phyloP scores from a whole-genome alignment of 2,797 vertebrate genomes.

The Helostoma temminkii region DNA sequence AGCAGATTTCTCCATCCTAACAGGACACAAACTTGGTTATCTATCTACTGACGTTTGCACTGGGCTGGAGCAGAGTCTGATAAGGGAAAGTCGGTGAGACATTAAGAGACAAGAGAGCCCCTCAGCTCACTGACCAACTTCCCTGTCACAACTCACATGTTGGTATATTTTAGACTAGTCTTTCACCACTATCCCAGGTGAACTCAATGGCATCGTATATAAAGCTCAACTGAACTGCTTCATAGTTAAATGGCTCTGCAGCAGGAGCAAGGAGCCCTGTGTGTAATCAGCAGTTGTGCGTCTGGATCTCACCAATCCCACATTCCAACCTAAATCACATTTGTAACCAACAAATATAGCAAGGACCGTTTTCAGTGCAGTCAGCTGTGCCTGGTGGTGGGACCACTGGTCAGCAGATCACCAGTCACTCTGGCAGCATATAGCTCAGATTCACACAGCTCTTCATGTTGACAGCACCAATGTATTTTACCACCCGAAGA shows the following conservation, averaged over 20 bases:
- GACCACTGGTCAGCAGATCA: constrained; percentile 66
- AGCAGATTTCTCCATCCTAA: constrained; percentile 66
- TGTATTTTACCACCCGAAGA: constrained; percentile 37
- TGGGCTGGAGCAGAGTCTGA: constrained; percentile 56
- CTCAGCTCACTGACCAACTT: constrained; percentile 57
- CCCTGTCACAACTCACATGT: constrained; percentile 58
- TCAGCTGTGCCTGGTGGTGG: constrained; percentile 58
- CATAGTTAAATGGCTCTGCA: constrained; percentile 46
- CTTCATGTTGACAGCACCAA: constrained; percentile 29
- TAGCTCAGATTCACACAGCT: constrained; percentile 30
- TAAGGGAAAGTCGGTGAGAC: constrained; percentile 70
- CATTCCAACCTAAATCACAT: constrained; percentile 81
- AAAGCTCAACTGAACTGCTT: constrained; percentile 58
- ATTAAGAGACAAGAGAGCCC: constrained; percentile 82
- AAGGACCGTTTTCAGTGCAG: constrained; percentile 49
- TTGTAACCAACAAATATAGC: constrained; percentile 70
- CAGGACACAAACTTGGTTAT: constrained; percentile 46
- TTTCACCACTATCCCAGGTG: constrained; percentile 54
- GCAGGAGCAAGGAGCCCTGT: constrained; percentile 43
- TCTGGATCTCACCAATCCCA: constrained; percentile 54
- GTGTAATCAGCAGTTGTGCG: constrained; percentile 45
- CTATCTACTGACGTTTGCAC: constrained; percentile 54
- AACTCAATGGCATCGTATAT: constrained; percentile 53
- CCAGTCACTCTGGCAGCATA: constrained; percentile 51
- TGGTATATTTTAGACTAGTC: constrained; percentile 42